Conservation (phyloP, 92 coral and sea anemone species). For the Parazoanthus darwini region DNA sequence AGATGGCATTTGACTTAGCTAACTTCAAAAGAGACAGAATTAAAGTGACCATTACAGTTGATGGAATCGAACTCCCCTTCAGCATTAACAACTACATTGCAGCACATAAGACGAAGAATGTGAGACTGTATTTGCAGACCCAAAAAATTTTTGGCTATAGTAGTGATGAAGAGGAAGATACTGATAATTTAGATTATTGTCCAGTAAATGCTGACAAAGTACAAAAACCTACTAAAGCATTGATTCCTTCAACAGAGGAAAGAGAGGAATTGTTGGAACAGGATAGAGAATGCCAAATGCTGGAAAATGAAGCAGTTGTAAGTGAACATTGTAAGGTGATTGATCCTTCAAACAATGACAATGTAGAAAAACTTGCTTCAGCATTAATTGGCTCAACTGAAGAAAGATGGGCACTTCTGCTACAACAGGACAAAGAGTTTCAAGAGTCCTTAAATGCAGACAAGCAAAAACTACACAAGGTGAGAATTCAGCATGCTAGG, state of each 20-base stretch:
- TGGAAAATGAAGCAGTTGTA: background rate
- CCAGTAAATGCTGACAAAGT: background rate
- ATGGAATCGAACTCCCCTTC: constrained; percentile 38
- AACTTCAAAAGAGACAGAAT: constrained; percentile 45
- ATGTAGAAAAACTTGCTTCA: background rate
- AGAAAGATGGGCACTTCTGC: constrained; percentile 41
- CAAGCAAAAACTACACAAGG: constrained; percentile 28
- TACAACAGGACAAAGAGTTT: constrained; percentile 37
- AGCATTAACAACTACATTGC: constrained; percentile 52
- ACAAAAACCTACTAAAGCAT: background rate
- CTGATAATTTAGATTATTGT: background rate
- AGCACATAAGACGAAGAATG: constrained; percentile 50
- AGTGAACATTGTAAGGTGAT: background rate
- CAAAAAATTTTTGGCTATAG: constrained; percentile 12
- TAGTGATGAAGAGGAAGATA: constrained; percentile 34
- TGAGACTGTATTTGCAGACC: constrained; percentile 45
- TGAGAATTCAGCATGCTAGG: constrained; percentile 42
- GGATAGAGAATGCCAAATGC: background rate
- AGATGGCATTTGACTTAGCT: constrained; percentile 44
- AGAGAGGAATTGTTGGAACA: background rate
- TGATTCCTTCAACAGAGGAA: background rate
- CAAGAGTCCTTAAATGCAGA: constrained; percentile 51
- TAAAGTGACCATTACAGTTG: constrained; percentile 46
- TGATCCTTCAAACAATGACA: background rate
- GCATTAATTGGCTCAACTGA: constrained; percentile 41